Base-by-base conservation (phyloP, 2,113 vertebrate genomes). In the Agapornis roseicollis region DNA sequence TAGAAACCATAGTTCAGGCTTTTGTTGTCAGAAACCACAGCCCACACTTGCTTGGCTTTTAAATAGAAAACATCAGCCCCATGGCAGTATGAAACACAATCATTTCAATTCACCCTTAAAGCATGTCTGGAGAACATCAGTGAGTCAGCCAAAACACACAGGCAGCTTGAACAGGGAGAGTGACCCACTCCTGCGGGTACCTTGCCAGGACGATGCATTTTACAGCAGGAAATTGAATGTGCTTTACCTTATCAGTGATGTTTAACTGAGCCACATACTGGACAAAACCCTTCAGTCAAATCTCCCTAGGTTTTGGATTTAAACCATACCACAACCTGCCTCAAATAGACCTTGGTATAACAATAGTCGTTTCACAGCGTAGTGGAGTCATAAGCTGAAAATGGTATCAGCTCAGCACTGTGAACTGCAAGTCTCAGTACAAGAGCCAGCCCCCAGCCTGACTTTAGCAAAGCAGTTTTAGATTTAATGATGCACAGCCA, bases 31-130 rank as follows among this genome's bases (percentile, higher is more conserved):
- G 44, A 71, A 96, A 77, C 88, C 90, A 58, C 93, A 89, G 83
- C 70, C 80, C 86, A 89, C 80, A 23, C n/a, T 89, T 2, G 0
- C 61, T 41, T 74, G 89, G 79, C 6, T 89, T 95, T 82, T 33
- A 86, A 96, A 95, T 23, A 64, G 93, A 65, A 94, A 96, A 95
- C 77, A 89, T 44, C 78, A 52, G 78, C 24, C n/a, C n/a, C 17
- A 3, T 50, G 39, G n/a, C 80, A 92, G 63, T 50, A 87, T 25
- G 42, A 89, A 96, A 88, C 55, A 63, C 33, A 88, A 71, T 55
- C 55, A 39, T 90, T 94, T 94, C 52, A 94, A 88, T 89, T 89
- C 80, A 68, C n/a, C 72, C 87, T 66, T 88, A 56, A 88, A 92
- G 56, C 1, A 44, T 64, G 90, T 72, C 95, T 95, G 95, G 91